phyloP scores from a whole-genome alignment of 2,888 invertebrate genomes.

The Drosophila pseudotakahashii region DNA sequence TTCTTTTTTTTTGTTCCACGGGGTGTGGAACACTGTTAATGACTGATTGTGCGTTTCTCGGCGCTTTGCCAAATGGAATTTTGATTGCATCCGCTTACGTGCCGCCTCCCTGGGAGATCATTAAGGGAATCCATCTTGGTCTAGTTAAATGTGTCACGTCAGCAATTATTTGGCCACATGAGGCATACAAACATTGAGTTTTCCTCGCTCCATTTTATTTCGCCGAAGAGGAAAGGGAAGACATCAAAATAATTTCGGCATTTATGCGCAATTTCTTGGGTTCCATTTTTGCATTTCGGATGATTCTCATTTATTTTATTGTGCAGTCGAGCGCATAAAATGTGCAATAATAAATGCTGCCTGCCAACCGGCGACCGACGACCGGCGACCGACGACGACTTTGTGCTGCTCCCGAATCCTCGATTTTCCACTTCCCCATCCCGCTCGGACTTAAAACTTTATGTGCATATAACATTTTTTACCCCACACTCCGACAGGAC shows the following conservation, averaged over 20 bases:
- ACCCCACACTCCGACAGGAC: slow-evolving; percentile 7
- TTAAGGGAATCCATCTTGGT: slow-evolving; percentile 42
- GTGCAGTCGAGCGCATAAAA: slow-evolving; percentile 71
- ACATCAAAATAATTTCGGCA: slow-evolving; percentile 54
- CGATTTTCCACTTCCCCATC: slow-evolving; percentile 8
- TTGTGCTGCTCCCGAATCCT: slow-evolving; percentile 41
- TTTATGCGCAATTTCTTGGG: slow-evolving; percentile 53
- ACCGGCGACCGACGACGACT: slow-evolving; percentile 50
- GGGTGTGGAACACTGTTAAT: slow-evolving; percentile 59
- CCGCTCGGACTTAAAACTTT: slow-evolving; percentile 56
- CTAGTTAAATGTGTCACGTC: slow-evolving; percentile 60
- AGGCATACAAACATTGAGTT: slow-evolving; percentile 32
- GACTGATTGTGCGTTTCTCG: slow-evolving; percentile 76
- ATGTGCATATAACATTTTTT: slow-evolving; percentile 63
- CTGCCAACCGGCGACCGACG: slow-evolving; percentile 52
- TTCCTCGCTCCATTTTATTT: neutral
- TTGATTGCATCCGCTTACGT: slow-evolving; percentile 80
- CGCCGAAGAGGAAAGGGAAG: slow-evolving; percentile 14
- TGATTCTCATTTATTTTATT: slow-evolving; percentile 55
- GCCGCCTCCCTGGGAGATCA: slow-evolving; percentile 49
- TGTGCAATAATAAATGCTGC: slow-evolving; percentile 75
- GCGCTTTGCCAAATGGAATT: slow-evolving; percentile 72
- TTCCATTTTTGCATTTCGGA: slow-evolving; percentile 45
- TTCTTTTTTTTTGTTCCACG: slow-evolving; percentile 8
- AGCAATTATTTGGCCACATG: slow-evolving; percentile 48